These are phyloP conservation scores for Cephalopachus bancanus DNA, from an alignment of 2,797 vertebrate genomes.

Conservation along the genomic window DNA sequence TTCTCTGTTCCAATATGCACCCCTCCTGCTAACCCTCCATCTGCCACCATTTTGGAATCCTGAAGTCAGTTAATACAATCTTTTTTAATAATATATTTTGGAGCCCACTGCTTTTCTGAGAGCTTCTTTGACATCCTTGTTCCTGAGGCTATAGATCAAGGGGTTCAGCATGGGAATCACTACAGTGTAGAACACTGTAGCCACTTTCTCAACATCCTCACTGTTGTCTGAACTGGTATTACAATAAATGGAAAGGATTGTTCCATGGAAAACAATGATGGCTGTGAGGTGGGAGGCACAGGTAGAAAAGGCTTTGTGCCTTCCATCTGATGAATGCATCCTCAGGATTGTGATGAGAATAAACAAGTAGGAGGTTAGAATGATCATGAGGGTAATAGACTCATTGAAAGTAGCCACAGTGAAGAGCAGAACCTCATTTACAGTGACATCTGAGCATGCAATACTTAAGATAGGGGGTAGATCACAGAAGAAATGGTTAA, in stretches of 20 bases:
- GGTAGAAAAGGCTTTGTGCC: constrained; percentile 72
- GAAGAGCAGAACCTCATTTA: not conserved
- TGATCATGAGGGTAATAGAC: not conserved
- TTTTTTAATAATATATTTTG: not conserved
- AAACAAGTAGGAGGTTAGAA: constrained; percentile 64
- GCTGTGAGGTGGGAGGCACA: constrained; percentile 73
- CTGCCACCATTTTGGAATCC: fast-evolving
- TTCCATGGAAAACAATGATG: constrained; percentile 66
- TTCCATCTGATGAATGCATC: constrained; percentile 53
- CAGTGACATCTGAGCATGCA: constrained; percentile 50
- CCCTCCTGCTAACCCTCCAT: fast-evolving
- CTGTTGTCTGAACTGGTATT: not conserved
- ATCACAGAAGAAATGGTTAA: constrained; percentile 77
- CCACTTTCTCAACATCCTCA: constrained; percentile 45
- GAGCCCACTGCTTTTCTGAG: not conserved
- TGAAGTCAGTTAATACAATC: fast-evolving
- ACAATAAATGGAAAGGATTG: constrained; percentile 69
- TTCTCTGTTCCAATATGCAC: not conserved
- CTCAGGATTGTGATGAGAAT: constrained; percentile 74
- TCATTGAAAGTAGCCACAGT: constrained; percentile 17
- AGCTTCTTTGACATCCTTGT: constrained; percentile 69
- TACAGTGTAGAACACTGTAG: constrained; percentile 58
- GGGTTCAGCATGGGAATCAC: constrained; percentile 77
- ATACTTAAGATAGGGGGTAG: constrained; percentile 59
- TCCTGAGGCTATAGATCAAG: constrained; percentile 74